Conservation (phyloP, 1,140 invertebrate species). For the Amyelois transitella region DNA sequence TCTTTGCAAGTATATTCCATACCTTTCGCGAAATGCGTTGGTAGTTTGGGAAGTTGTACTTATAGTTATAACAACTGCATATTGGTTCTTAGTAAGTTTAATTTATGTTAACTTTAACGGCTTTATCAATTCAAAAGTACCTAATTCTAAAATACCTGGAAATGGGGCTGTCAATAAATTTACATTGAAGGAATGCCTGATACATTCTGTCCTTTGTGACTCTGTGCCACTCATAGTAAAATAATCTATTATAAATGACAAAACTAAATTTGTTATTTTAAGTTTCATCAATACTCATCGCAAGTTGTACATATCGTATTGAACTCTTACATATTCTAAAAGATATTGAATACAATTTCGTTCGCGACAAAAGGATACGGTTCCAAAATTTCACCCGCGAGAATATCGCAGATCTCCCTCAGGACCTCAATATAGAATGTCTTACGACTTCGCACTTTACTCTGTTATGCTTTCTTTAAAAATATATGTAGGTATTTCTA, state of each 20-base stretch:
- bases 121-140: no score
- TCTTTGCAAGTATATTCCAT: not conserved
- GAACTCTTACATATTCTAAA: conserved; percentile 20
- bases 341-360: conserved; percentile 28
- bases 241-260: not conserved
- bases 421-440: conserved; percentile 33
- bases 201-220: no score
- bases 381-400: conserved; percentile 32
- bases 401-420: conserved; percentile 22
- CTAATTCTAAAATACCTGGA: no score
- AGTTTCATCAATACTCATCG: not conserved
- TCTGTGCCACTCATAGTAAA: no score
- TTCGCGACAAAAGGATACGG: conserved; percentile 27
- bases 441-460: conserved; percentile 21
- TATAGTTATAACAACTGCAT: no score
- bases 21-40: not conserved
- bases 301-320: not conserved
- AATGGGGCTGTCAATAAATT: no score
- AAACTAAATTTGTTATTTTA: not conserved
- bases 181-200: no score
- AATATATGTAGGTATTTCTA: no score
- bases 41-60: not conserved
- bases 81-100: no score
- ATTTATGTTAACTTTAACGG: no score
- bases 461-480: not conserved